These are phyloP conservation scores for Urocolius indicus DNA, from an alignment of 2,113 vertebrate species.

Conservation along the genomic window DNA sequence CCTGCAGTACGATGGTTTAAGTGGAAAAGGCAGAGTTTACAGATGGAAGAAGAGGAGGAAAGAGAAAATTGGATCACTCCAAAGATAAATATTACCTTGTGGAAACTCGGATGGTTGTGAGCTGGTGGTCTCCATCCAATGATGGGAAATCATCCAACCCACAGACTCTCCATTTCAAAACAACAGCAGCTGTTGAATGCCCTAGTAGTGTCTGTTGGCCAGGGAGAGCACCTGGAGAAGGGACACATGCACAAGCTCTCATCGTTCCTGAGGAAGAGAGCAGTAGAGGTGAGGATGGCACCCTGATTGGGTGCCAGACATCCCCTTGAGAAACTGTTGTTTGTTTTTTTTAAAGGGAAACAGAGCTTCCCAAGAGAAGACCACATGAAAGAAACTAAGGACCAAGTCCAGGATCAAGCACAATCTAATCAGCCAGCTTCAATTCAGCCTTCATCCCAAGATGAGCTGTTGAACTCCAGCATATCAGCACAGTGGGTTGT, in stretches of 20 bases:
- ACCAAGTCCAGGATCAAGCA: neutral
- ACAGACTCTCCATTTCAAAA: neutral
- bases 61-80: neutral
- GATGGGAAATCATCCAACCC: neutral
- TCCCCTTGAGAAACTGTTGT: neutral
- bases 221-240: neutral
- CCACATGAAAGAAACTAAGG: neutral
- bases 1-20: neutral
- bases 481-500: neutral
- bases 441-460: neutral
- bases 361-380: neutral
- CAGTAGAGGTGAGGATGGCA: neutral
- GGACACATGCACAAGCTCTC: neutral
- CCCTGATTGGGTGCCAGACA: neutral
- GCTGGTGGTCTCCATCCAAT: neutral
- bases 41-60: accelerated
- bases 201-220: neutral
- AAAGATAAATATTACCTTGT: neutral
- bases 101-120: neutral
- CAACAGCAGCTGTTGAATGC: accelerated
- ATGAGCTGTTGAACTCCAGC: neutral
- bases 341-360: neutral
- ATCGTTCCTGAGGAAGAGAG: neutral
- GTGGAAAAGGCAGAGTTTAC: neutral
- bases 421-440: neutral